A percentile compares a stretch with the other conserved stretches of the same genome.
phyloP scores from a whole-genome alignment of 2,888 invertebrate species.

The Drosophila atripex region DNA sequence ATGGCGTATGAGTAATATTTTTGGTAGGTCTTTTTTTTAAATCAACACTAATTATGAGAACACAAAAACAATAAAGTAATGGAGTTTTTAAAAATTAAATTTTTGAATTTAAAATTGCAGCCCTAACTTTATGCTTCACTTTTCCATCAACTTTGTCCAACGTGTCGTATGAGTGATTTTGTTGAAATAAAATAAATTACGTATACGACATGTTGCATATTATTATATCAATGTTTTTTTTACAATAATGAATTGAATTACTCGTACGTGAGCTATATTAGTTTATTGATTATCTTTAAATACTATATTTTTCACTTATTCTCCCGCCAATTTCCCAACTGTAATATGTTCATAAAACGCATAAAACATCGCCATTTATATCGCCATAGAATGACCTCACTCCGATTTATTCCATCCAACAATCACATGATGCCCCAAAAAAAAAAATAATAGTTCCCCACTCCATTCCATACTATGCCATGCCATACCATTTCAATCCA shows the following conservation, averaged over 20 bases:
- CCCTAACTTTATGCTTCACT: too few relatives aligned
- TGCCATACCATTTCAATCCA: constrained; percentile 22
- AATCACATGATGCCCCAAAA: constrained; percentile 59
- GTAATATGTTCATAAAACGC: constrained; percentile 4
- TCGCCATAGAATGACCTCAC: constrained; percentile 37
- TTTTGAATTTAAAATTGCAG: too few relatives aligned
- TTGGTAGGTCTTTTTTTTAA: not conserved
- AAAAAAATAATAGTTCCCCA: constrained; percentile 26
- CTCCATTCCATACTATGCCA: not conserved
- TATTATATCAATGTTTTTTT: too few relatives aligned
- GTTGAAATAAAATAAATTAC: not conserved
- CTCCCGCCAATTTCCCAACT: not conserved
- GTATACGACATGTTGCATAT: not conserved
- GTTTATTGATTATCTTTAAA: not conserved
- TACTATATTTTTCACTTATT: not conserved
- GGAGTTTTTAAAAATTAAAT: too few relatives aligned
- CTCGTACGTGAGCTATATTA: not conserved
- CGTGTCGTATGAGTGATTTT: not conserved
- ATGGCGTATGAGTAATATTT: constrained; percentile 43
- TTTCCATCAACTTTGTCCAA: too few relatives aligned
- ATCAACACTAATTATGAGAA: too few relatives aligned
- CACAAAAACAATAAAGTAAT: too few relatives aligned
- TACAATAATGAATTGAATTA: not conserved
- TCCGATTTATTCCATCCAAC: constrained; percentile 32
- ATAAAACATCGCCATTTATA: constrained; percentile 19